Base-by-base conservation (phyloP, 2,888 invertebrate species). In the Baccha elongata region DNA sequence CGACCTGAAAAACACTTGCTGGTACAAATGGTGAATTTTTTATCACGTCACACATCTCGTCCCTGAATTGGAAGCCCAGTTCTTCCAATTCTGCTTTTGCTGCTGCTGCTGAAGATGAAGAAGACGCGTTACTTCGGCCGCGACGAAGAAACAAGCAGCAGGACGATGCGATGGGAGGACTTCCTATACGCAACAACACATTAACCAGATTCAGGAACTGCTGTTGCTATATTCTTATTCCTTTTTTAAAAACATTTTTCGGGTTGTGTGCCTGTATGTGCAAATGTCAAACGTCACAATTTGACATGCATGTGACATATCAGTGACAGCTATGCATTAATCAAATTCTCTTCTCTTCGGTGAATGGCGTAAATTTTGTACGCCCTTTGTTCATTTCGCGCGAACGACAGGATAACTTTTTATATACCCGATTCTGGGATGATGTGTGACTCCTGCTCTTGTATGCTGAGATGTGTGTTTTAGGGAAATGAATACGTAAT, bases 281-380 rank as follows among this genome's bases (percentile, higher is more conserved):
- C 84, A 89, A 90, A 90, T 90, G 91, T 91, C 91, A 91, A 90
- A 90, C 89, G 91, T 91, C 91, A 91, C 87, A 88, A 88, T 89
- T 90, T 91, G 91, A 91, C 90, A 90, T 91, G 90, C 90, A 88
- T 91, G 90, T 90, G 91, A 91, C 91, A 90, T 90, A 91, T 91
- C 90, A 91, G 90, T 90, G 91, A 91, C 91, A 91, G 90, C 89
- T 89, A 88, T 90, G 90, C 91, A 91, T 91, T 91, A 91, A 91
- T 91, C 91, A 91, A 91, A 90, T 89, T 89, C 89, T 87, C 89
- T 87, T 89, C 88, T 87, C 87, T 85, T 85, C 79, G 73, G 83
- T 85, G 85, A 86, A 86, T 86, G 85, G 85, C 85, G 85, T 85
- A 85, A 85, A 86, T 86, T 84, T 86, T 86, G 85, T 85, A 84